phyloP scores from a whole-genome alignment of 1,140 invertebrate genomes.

The Euura lappo region DNA sequence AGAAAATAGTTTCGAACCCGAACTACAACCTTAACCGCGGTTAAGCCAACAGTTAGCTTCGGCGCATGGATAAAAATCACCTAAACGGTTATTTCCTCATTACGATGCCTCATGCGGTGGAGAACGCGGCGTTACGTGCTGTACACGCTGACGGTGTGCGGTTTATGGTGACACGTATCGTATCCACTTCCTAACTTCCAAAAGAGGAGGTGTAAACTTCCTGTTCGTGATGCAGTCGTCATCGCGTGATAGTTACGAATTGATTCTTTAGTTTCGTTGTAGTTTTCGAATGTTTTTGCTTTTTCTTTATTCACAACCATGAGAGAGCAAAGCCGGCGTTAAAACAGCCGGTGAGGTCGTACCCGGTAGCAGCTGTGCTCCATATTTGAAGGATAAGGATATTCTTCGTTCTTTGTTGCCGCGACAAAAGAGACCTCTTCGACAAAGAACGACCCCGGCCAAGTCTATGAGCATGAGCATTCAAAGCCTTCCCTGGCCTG shows the following conservation, averaged over 20 bases:
- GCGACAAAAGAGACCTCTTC: constrained; percentile 53
- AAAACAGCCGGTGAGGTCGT: background rate
- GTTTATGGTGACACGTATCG: too few species aligned
- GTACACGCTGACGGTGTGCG: too few species aligned
- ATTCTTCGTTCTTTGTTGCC: constrained; percentile 55
- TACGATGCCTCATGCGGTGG: background rate
- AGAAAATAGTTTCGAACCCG: too few species aligned
- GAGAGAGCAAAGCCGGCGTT: background rate
- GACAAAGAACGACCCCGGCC: constrained; percentile 42
- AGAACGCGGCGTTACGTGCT: too few species aligned
- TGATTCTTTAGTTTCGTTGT: too few species aligned
- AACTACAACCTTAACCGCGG: too few species aligned
- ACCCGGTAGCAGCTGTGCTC: constrained; percentile 47
- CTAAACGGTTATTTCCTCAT: constrained; percentile 3
- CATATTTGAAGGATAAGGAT: constrained; percentile 55
- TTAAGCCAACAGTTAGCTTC: background rate
- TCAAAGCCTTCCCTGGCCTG: background rate
- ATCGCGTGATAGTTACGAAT: too few species aligned
- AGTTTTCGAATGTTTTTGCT: too few species aligned
- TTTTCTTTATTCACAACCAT: too few species aligned
- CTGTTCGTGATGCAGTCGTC: too few species aligned
- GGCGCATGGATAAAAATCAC: background rate
- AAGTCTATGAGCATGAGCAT: constrained; percentile 22
- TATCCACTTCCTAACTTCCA: background rate
- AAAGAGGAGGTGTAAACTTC: background rate